Conservation (phyloP, 2,888 invertebrate genomes). For the Lapara coniferarum region DNA sequence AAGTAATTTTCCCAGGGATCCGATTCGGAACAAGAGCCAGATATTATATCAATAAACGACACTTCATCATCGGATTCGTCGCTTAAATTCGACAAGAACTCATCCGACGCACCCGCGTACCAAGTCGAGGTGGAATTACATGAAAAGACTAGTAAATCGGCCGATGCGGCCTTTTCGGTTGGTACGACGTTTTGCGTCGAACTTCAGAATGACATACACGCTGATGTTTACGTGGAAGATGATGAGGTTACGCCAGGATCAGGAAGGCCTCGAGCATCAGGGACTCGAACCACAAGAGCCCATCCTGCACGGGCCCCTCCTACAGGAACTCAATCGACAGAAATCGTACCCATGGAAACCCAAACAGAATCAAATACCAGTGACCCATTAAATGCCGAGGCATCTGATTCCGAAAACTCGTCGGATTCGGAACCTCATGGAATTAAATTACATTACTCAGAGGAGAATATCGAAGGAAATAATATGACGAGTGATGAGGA, state of each 20-base stretch:
- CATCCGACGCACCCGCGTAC: conserved; percentile 27
- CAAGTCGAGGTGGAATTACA: conserved; percentile 32
- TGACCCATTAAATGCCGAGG: conserved; percentile 48
- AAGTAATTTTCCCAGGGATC: background rate
- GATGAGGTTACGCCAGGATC: conserved; percentile 10
- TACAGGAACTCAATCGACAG: background rate
- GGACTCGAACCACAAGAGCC: background rate
- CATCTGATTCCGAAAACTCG: conserved; percentile 58
- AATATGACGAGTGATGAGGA: background rate
- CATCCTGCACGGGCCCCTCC: background rate
- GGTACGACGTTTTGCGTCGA: background rate
- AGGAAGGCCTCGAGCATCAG: background rate
- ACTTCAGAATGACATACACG: background rate
- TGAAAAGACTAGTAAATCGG: conserved; percentile 11
- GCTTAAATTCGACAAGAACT: conserved; percentile 47
- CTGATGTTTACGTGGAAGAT: background rate
- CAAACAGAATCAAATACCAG: conserved; percentile 28
- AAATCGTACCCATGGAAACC: background rate
- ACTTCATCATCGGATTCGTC: conserved; percentile 53
- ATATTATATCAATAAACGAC: conserved; percentile 61
- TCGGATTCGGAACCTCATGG: conserved; percentile 54
- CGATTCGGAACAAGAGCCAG: conserved; percentile 38
- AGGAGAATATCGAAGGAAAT: conserved; percentile 45
- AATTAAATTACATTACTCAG: conserved; percentile 61
- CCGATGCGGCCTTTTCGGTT: background rate